Percentiles rank a stretch among this genome's conserved stretches.
These are phyloP conservation scores for Rugalucina vietnamica DNA, from an alignment of 2,888 invertebrate species.

Conservation along the genomic window DNA sequence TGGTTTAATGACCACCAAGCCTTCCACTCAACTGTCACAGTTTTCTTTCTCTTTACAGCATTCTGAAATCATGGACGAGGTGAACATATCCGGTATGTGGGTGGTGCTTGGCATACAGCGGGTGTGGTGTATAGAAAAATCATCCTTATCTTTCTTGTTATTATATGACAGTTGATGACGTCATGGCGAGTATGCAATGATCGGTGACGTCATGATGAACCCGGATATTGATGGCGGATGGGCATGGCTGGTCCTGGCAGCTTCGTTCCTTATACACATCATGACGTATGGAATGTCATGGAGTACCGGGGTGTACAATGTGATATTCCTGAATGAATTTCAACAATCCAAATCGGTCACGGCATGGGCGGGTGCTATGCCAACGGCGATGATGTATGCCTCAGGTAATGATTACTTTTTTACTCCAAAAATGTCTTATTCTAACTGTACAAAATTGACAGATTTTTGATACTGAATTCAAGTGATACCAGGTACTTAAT, in stretches of 20 bases:
- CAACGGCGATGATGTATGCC: slow-evolving; percentile 68
- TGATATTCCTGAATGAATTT: slow-evolving; percentile 71
- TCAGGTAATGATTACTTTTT: slow-evolving; percentile 67
- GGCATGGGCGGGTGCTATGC: slow-evolving; percentile 71
- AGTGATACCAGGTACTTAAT: too few species aligned
- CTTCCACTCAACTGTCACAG: too few species aligned
- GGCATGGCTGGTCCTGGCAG: slow-evolving; percentile 67
- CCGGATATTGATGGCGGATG: slow-evolving; percentile 62
- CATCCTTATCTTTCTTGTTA: slow-evolving; percentile 4
- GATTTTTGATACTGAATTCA: too few species aligned
- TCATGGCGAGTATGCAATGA: too few species aligned
- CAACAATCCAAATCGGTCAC: slow-evolving; percentile 61
- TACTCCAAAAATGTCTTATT: too few species aligned
- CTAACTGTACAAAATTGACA: too few species aligned
- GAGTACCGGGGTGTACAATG: slow-evolving; percentile 74
- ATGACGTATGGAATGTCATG: slow-evolving; percentile 72
- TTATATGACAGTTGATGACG: slow-evolving; percentile 13
- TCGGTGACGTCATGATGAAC: neutral
- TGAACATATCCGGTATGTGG: neutral
- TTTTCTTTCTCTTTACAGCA: neutral
- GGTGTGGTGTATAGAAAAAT: neutral
- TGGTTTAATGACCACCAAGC: too few species aligned
- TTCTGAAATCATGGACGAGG: neutral
- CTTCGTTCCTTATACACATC: slow-evolving; percentile 67
- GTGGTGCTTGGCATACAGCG: neutral